Evolutionary conservation across 2,797 vertebrate genomes (phyloP), one percentile per base, ranked within the genome.

Genomic region (Sparidentex hasta): DNA sequence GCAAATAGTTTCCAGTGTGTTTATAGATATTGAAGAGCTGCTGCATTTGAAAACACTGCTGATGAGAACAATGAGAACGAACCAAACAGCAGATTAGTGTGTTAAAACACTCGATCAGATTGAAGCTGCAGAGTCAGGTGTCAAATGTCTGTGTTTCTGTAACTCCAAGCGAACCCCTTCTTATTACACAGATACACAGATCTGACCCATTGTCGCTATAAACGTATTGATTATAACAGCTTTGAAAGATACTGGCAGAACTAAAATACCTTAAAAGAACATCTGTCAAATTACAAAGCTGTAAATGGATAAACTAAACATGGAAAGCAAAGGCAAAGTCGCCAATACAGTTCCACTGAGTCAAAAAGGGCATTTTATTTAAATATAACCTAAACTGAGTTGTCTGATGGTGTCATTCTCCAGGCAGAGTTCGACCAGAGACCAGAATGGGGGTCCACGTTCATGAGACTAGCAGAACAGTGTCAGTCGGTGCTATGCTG

Each of bases 401-500:
- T 70, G 4, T 79, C 59, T 78, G 52, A 46, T 73, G 58, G 2
- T 66, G 29, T 78, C 77, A 52, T 62, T 9, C 48, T 38, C 0
- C 82, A 96, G 96, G 84, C 79, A 43, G 94, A 96, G 82, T 88
- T 96, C 72, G 85, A 91, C 13, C 84, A 90, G 74, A 88, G 59
- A 20, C 90, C 94, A 55, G 95, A 95, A 47, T 92, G 91, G 92
- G 94, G 89, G 0, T 69, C 90, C 47, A 70, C 63, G 3, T 98
- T 99, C 0, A 95, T 98, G 88, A 95, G 94, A 2, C 77, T 99
- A 87, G 96, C 97, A 4, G 87, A 87, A 7, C 82, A 85, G 54
- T 99, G 98, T 86, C 96, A 97, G 80, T 96, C 97, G 0, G 97
- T 99, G 81, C 94, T 99, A 72, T 99, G 98, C 89, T 99, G 98